Percentiles rank a stretch among this genome's conserved stretches.
phyloP scores from a whole-genome alignment of 2,797 vertebrate species.

The Loriculus beryllinus region DNA sequence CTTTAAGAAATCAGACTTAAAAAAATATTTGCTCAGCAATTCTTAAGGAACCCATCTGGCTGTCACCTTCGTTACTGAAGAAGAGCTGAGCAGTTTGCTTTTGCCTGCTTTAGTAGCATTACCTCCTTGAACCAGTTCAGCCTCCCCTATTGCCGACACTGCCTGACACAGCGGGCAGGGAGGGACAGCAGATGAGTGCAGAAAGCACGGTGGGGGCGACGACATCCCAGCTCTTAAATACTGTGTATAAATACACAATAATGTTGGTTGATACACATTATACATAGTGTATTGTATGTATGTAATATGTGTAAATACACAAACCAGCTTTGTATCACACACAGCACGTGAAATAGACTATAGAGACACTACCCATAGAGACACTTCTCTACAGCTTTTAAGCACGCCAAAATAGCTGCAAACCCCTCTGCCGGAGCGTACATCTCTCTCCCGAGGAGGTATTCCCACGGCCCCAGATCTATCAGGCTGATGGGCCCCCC shows the following conservation, averaged over 20 bases:
- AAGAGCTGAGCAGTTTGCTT: background rate
- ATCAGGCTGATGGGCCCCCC: rapidly evolving
- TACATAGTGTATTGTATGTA: rapidly evolving
- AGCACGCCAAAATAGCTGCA: background rate
- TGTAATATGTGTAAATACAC: background rate
- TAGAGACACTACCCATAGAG: background rate
- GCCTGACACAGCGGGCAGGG: background rate
- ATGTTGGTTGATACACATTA: background rate
- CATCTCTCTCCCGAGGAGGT: background rate
- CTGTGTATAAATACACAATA: background rate
- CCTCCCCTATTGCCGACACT: background rate
- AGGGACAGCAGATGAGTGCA: background rate
- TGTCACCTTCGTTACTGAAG: background rate
- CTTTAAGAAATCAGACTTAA: background rate
- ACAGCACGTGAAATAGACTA: background rate
- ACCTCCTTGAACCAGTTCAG: background rate
- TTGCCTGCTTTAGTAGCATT: background rate
- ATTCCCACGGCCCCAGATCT: background rate
- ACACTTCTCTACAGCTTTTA: background rate
- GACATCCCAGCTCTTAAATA: background rate
- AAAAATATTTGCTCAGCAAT: background rate
- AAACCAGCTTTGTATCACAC: background rate
- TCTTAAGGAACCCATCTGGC: background rate
- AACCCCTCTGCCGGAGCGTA: background rate
- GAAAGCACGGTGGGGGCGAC: background rate